Evolutionary conservation across 2,797 vertebrate genomes (phyloP).

Genomic region (Brachyalestes nurse): DNA sequence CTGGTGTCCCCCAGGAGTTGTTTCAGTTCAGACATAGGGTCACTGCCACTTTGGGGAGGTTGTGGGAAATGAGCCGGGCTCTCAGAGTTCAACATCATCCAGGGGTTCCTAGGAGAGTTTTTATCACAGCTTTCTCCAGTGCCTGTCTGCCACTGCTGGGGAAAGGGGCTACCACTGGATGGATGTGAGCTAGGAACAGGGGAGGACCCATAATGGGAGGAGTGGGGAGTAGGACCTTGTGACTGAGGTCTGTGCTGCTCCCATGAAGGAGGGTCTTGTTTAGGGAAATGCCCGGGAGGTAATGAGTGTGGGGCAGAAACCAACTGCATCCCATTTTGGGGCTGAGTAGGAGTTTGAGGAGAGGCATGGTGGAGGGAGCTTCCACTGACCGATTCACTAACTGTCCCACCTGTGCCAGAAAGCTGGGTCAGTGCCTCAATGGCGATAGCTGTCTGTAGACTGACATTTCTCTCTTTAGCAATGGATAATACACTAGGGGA

Average conservation of each 20-base stretch:
- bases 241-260: conserved; percentile 79
- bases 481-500: conserved; percentile 93
- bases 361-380: conserved; percentile 69
- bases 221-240: conserved; percentile 68
- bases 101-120: conserved; percentile 68
- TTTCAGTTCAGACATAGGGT: conserved; percentile 95
- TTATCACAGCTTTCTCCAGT: conserved; percentile 68
- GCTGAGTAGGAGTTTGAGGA: conserved; percentile 58
- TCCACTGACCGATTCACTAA: conserved; percentile 65
- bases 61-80: conserved; percentile 68
- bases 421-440: conserved; percentile 96
- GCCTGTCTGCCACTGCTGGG: conserved; percentile 67
- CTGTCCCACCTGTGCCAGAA: conserved; percentile 78
- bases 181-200: conserved; percentile 74
- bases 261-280: conserved; percentile 70
- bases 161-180: conserved; percentile 67
- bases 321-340: conserved; percentile 65
- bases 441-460: conserved; percentile 96
- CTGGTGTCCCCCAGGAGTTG: conserved; percentile 87
- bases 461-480: conserved; percentile 97
- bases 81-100: conserved; percentile 75
- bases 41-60: conserved; percentile 71
- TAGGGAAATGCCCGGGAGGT: conserved; percentile 75
- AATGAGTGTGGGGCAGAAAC: conserved; percentile 62
- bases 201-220: conserved; percentile 77